These are phyloP conservation scores for Brachycybe producta DNA, from an alignment of 2,888 invertebrate genomes.

Conservation along the genomic window DNA sequence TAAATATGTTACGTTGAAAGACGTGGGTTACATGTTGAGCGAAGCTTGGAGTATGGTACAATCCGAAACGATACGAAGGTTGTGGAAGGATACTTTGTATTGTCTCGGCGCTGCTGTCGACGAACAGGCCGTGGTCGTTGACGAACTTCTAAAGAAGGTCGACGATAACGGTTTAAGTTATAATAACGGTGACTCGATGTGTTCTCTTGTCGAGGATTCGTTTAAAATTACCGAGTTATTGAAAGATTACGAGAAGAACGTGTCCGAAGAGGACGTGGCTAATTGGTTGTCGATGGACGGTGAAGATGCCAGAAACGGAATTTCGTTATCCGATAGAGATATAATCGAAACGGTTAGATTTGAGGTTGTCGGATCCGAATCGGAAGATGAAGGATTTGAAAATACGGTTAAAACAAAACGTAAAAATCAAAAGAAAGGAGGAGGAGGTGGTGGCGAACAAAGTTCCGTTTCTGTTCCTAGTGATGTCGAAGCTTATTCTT, in stretches of 20 bases:
- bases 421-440: too few species aligned
- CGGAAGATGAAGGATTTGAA: background rate
- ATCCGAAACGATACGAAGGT: background rate
- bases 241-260: background rate
- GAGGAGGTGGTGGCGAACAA: background rate
- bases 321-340: background rate
- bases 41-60: constrained; percentile 4
- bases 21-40: constrained; percentile 12
- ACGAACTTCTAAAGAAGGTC: background rate
- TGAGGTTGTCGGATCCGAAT: constrained; percentile 1
- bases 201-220: background rate
- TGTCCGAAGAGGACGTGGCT: constrained; percentile 8
- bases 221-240: background rate
- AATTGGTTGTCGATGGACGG: constrained; percentile 11
- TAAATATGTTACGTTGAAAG: background rate
- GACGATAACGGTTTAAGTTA: background rate
- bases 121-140: background rate
- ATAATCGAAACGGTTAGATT: constrained; percentile 5
- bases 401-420: too few species aligned
- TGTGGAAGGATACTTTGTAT: constrained; percentile 9
- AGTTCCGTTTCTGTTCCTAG: background rate
- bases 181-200: background rate
- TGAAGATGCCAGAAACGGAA: background rate
- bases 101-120: constrained; percentile 11
- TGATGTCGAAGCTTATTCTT: constrained; percentile 1